A percentile compares a stretch with the other conserved stretches of the same genome.
Conservation (phyloP, 1,140 invertebrate genomes). For the Asobara japonica region DNA sequence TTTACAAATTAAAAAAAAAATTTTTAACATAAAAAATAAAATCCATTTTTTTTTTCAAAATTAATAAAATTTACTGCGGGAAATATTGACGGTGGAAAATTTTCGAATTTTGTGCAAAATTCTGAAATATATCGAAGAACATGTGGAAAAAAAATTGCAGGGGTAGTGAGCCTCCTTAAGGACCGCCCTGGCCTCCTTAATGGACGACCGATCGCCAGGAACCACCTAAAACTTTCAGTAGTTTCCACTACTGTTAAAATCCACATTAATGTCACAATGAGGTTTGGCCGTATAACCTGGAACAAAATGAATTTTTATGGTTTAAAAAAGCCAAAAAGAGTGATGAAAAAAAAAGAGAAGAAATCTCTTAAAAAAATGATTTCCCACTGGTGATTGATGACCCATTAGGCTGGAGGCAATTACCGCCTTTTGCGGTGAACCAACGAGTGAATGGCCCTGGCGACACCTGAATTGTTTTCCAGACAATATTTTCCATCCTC, state of each 20-base stretch:
- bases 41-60: background rate
- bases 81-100: no score
- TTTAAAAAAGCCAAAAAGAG: constrained; percentile 4
- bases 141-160: no score
- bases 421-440: constrained; percentile 34
- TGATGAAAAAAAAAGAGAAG: background rate
- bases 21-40: no score
- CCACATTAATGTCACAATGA: constrained; percentile 1
- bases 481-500: constrained; percentile 4
- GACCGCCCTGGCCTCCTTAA: no score
- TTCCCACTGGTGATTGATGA: constrained; percentile 38
- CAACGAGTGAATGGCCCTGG: constrained; percentile 35
- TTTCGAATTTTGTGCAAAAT: no score
- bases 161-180: no score
- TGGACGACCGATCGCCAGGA: no score
- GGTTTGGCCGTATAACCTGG: constrained; percentile 9
- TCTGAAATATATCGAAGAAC: no score
- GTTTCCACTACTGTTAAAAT: constrained; percentile 1
- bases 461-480: constrained; percentile 33
- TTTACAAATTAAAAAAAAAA: no score
- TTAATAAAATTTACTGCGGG: background rate
- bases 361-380: constrained; percentile 8
- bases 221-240: background rate
- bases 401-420: constrained; percentile 39
- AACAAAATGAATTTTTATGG: constrained; percentile 24